A percentile compares a stretch with the other conserved stretches of the same genome.
Conservation (phyloP, 2,797 vertebrate genomes). For the Furcifer pardalis region DNA sequence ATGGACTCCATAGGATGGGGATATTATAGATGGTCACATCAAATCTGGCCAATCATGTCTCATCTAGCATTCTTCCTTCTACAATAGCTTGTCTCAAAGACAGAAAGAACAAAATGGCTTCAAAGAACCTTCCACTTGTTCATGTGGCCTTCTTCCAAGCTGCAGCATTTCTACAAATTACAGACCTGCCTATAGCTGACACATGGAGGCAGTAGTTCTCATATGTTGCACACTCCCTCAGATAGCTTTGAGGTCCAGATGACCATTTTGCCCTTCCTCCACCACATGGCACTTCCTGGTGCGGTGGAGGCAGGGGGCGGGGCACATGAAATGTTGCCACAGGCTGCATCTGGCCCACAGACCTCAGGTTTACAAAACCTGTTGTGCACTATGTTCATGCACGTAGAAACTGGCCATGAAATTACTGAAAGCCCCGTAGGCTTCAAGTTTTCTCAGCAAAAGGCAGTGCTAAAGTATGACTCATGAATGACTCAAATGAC, state of each 20-base stretch:
- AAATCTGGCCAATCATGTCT: neutral
- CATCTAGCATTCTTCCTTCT: neutral
- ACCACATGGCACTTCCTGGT: too few species aligned
- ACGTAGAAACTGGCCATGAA: neutral
- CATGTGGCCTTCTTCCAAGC: neutral
- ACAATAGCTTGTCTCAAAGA: neutral
- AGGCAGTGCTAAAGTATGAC: neutral
- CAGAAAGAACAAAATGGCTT: neutral
- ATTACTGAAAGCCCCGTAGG: neutral
- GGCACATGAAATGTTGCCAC: too few species aligned
- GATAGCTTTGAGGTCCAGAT: too few species aligned
- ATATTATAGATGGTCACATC: neutral
- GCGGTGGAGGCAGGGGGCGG: too few species aligned
- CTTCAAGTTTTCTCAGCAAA: too few species aligned
- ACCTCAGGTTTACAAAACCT: too few species aligned
- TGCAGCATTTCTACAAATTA: neutral
- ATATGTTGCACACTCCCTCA: too few species aligned
- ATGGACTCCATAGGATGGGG: neutral
- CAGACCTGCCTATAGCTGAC: too few species aligned
- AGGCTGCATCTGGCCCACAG: too few species aligned
- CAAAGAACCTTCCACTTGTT: neutral
- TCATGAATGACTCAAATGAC: neutral
- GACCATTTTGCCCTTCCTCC: too few species aligned
- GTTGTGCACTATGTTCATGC: neutral
- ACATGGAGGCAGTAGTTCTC: neutral